phyloP scores from a whole-genome alignment of 2,888 invertebrate genomes.

The Perithous albicinctus region DNA sequence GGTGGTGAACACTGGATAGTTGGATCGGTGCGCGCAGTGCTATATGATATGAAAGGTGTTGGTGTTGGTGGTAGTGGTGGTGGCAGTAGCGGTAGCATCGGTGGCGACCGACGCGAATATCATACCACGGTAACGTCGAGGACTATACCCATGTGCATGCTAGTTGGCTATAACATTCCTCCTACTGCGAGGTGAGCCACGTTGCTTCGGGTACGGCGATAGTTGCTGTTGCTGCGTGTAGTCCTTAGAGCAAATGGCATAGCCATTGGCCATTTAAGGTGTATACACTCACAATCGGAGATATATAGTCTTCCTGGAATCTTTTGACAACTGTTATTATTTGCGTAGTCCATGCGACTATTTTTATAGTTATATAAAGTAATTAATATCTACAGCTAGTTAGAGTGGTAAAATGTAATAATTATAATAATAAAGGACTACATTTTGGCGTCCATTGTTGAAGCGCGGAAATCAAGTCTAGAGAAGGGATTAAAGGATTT shows the following conservation, averaged over 20 bases:
- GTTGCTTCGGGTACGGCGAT: slow-evolving; percentile 8
- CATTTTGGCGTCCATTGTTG: too few relatives aligned
- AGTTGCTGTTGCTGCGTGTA: background rate
- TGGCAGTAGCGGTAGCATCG: slow-evolving; percentile 12
- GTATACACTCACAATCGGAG: too few relatives aligned
- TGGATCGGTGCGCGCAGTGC: slow-evolving; percentile 8
- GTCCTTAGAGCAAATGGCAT: background rate
- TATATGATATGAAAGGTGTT: slow-evolving; percentile 8
- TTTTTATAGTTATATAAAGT: too few relatives aligned
- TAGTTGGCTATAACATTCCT: slow-evolving; percentile 18
- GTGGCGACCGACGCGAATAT: slow-evolving; percentile 15
- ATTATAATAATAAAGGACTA: too few relatives aligned
- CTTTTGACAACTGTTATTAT: too few relatives aligned
- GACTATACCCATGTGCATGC: slow-evolving; percentile 18
- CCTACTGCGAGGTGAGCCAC: slow-evolving; percentile 8
- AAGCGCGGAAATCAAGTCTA: too few relatives aligned
- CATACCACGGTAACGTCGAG: slow-evolving; percentile 27
- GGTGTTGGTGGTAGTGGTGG: slow-evolving; percentile 1
- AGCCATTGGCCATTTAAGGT: slow-evolving; percentile 39
- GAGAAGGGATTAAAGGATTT: too few relatives aligned
- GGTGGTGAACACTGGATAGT: background rate
- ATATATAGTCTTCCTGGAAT: too few relatives aligned
- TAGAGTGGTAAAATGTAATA: too few relatives aligned
- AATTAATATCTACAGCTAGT: too few relatives aligned
- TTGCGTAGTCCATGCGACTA: too few relatives aligned